These are phyloP conservation scores for Stomorhina lunata DNA, from an alignment of 2,888 invertebrate genomes.

Conservation along the genomic window DNA sequence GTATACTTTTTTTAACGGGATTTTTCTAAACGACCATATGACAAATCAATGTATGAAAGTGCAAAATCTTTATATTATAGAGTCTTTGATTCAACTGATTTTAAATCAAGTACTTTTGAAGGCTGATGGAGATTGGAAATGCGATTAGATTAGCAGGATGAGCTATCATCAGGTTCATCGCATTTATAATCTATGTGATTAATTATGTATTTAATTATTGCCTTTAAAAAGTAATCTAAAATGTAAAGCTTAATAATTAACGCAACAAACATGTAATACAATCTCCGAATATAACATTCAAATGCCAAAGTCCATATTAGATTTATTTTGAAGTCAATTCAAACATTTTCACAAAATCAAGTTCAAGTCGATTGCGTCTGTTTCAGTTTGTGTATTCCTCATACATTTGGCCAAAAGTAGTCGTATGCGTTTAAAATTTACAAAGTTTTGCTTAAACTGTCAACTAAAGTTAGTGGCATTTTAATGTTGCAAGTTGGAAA, in stretches of 20 bases:
- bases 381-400: neutral
- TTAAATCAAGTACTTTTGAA: too few relatives aligned
- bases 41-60: too few relatives aligned
- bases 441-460: conserved; percentile 52
- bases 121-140: too few relatives aligned
- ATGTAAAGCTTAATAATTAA: neutral
- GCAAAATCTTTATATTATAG: too few relatives aligned
- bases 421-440: neutral
- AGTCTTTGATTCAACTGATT: too few relatives aligned
- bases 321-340: conserved; percentile 3
- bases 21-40: too few relatives aligned
- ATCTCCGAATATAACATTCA: neutral
- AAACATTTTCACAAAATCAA: conserved; percentile 43
- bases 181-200: too few relatives aligned
- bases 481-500: conserved; percentile 15
- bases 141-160: too few relatives aligned
- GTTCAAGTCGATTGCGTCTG: conserved; percentile 39
- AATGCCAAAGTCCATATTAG: neutral
- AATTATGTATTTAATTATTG: too few relatives aligned
- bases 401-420: neutral
- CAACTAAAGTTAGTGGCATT: conserved; percentile 9
- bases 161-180: too few relatives aligned
- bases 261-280: neutral
- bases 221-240: too few relatives aligned
- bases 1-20: too few relatives aligned